Base-by-base conservation (phyloP, 2,797 vertebrate species). In the Melanotaenia parkinsoni region DNA sequence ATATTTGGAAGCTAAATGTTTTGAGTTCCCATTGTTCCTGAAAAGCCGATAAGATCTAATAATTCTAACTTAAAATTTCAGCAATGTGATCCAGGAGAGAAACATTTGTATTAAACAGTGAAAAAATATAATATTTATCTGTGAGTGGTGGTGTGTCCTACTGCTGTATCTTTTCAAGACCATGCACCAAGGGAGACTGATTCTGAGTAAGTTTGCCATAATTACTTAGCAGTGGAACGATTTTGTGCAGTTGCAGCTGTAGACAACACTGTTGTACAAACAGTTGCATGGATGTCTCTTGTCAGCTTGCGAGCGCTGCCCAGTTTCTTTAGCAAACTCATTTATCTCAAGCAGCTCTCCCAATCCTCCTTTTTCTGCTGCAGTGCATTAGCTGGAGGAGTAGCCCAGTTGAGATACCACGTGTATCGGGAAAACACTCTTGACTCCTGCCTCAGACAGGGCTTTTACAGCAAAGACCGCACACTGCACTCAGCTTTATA, bases 391-490 rank as follows among this genome's bases (percentile, higher is more conserved):
- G 67, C 77, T 63, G 65, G 83, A 79, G 63, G 76, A 84, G 74
- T 70, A 22, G 28, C 67, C 79, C 69, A 76, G 85, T 76, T 81
- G 74, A 82, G 85, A 81, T 79, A 84, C 85, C 84, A 86, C 67
- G 30, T 76, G 77, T 63, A 68, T 87, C 64, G 73, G 65, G 58
- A 77, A 80, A 85, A 76, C 81, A 79, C 76, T 67, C 75, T 80
- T 28, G 63, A 70, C 13, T 32, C 28, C 71, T 74, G 53, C 74
- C 63, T 62, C 70, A 74, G 57, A 68, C 58, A 59, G 63, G 16
- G 10, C 65, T 66, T 16, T 61, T 47, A 33, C 53, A 33, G 70
- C 58, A 26, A 82, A 77, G 70, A 80, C 61, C 54, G 28, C 68
- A 50, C 43, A 72, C 60, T 64, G 73, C 63, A 24, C 53, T 50